Percentiles rank a stretch among this genome's conserved stretches.
These are phyloP conservation scores for Sitophilus oryzae DNA, from an alignment of 1,140 invertebrate species.

Conservation along the genomic window DNA sequence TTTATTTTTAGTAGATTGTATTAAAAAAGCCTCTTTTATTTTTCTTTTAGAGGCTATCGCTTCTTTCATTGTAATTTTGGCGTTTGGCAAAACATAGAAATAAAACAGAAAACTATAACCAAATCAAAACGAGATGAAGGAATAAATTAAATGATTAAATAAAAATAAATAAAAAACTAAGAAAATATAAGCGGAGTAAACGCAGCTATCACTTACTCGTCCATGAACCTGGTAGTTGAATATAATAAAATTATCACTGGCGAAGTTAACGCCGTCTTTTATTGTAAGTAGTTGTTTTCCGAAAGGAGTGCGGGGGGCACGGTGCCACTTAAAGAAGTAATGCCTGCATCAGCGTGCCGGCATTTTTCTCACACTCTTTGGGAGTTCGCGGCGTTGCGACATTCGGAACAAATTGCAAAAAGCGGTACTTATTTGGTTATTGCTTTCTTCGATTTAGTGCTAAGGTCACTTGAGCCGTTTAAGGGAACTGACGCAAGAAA, in stretches of 20 bases:
- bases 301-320: background rate
- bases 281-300: background rate
- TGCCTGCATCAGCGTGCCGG: background rate
- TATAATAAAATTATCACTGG: background rate
- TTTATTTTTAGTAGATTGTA: too few relatives aligned
- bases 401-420: background rate
- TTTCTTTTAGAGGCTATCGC: too few relatives aligned
- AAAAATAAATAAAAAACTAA: constrained; percentile 5
- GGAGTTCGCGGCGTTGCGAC: background rate
- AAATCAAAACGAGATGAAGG: too few relatives aligned
- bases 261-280: background rate
- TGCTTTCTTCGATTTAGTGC: background rate
- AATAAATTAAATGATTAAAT: too few relatives aligned
- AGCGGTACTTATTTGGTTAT: background rate
- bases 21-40: too few relatives aligned
- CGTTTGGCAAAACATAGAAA: too few relatives aligned
- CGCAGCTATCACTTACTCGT: background rate
- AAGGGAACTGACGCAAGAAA: background rate
- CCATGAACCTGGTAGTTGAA: background rate
- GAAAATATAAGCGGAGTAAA: background rate
- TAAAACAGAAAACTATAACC: too few relatives aligned
- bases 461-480: background rate
- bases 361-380: background rate
- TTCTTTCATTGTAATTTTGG: too few relatives aligned
- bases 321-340: background rate